phyloP scores from a whole-genome alignment of 2,888 invertebrate species.

The Phaonia tiefii region DNA sequence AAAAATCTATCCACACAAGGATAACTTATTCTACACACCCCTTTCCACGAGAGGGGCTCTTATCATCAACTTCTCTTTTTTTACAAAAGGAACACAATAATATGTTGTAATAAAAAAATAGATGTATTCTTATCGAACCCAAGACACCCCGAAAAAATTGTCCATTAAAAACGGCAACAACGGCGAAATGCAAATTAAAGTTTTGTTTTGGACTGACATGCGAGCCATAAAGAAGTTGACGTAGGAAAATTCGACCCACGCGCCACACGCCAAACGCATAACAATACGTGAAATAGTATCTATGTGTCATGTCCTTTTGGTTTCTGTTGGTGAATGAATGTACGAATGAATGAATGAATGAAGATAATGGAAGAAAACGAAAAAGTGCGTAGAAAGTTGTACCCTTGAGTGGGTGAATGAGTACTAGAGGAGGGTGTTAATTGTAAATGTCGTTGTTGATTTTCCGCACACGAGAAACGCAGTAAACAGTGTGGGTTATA shows the following conservation, averaged over 20 bases:
- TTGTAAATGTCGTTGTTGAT: neutral
- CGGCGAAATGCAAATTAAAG: constrained; percentile 32
- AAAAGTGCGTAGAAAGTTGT: constrained; percentile 15
- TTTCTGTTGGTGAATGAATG: no score
- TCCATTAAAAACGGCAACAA: constrained; percentile 32
- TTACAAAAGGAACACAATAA: neutral
- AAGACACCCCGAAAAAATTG: constrained; percentile 28
- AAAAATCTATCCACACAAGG: no score
- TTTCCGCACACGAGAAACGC: constrained; percentile 8
- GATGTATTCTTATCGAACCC: constrained; percentile 36
- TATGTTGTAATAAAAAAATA: neutral
- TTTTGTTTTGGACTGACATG: neutral
- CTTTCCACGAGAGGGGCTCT: neutral
- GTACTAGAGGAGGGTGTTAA: constrained; percentile 16
- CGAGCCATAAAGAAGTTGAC: constrained; percentile 42
- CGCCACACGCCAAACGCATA: neutral
- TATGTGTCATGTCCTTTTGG: no score
- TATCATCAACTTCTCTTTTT: neutral
- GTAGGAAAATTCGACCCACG: neutral
- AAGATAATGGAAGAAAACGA: constrained; percentile 8
- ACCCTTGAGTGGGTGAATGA: neutral
- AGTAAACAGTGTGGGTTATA: constrained; percentile 17
- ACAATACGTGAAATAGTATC: no score
- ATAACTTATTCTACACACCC: neutral
- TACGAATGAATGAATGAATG: neutral